phyloP scores from a whole-genome alignment of 2,888 invertebrate genomes.

The Crossocerus cetratus region DNA sequence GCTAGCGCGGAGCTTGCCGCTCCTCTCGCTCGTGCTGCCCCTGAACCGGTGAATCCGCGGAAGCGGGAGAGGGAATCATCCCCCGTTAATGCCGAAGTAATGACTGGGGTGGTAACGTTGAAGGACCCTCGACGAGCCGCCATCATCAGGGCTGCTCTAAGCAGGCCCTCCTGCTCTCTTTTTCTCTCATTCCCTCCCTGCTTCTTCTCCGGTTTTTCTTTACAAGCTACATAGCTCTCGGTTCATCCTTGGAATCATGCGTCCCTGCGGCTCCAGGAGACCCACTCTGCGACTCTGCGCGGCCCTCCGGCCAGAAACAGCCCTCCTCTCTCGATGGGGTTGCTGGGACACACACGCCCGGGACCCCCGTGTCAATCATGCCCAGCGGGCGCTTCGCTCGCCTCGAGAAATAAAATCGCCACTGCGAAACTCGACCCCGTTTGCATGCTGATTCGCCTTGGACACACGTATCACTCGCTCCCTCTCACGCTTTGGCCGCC shows the following conservation, averaged over 20 bases:
- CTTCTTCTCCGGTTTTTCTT: conserved; percentile 1
- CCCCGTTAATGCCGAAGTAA: conserved; percentile 74
- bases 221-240: conserved; percentile 6
- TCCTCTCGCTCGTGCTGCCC: conserved; percentile 34
- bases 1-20: not conserved
- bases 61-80: conserved; percentile 65
- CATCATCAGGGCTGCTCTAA: conserved; percentile 40
- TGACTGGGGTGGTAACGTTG: conserved; percentile 74
- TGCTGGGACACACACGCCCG: conserved; percentile 46
- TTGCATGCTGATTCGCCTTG: conserved; percentile 56
- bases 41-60: conserved; percentile 60
- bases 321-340: conserved; percentile 33
- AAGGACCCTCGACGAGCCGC: conserved; percentile 67
- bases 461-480: conserved; percentile 9
- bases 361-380: conserved; percentile 59
- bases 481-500: not conserved
- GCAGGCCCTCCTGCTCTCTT: conserved; percentile 19
- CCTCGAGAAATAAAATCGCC: conserved; percentile 47
- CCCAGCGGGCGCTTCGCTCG: conserved; percentile 36
- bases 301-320: not conserved
- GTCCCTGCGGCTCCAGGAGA: conserved; percentile 1
- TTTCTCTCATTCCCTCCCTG: conserved; percentile 19
- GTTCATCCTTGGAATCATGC: not conserved
- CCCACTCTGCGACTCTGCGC: not conserved
- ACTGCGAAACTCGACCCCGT: conserved; percentile 36